Percentiles rank a stretch among this genome's conserved stretches.
Conservation (phyloP, 2,797 vertebrate species). For the Hyperoplus immaculatus region DNA sequence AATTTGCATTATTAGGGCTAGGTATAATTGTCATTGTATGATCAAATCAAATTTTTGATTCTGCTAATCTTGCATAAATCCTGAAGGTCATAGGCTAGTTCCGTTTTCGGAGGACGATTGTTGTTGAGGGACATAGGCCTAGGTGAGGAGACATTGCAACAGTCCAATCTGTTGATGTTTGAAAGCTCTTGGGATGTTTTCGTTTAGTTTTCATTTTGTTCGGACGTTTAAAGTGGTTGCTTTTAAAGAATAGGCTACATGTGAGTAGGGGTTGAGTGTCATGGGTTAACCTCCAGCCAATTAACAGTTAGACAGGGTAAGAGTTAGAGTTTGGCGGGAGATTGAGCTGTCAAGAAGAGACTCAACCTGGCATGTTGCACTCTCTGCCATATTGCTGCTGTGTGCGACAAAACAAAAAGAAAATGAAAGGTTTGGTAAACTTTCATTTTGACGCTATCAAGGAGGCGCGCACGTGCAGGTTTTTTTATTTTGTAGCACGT, state of each 20-base stretch:
- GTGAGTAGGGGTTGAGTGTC: neutral
- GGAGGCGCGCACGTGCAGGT: too few species aligned
- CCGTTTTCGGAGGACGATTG: neutral
- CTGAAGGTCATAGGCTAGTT: too few species aligned
- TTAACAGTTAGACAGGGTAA: neutral
- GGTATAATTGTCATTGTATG: neutral
- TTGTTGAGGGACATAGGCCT: neutral
- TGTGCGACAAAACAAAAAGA: neutral
- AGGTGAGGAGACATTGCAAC: too few species aligned
- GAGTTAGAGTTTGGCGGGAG: neutral
- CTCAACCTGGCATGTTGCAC: neutral
- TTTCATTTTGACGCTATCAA: too few species aligned
- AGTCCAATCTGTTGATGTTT: neutral
- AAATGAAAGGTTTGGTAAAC: too few species aligned
- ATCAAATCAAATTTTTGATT: too few species aligned
- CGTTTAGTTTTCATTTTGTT: neutral
- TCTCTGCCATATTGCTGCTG: neutral
- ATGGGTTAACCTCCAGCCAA: neutral
- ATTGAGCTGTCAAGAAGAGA: neutral
- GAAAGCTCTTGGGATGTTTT: neutral
- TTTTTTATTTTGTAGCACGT: slow-evolving; percentile 49
- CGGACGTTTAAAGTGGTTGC: neutral
- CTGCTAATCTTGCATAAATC: too few species aligned
- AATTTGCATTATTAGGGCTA: neutral
- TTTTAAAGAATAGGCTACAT: neutral